Evolutionary conservation across 2,113 vertebrate species (phyloP), one percentile per base, ranked within the genome.

Genomic region (Lophochroa leadbeateri): DNA sequence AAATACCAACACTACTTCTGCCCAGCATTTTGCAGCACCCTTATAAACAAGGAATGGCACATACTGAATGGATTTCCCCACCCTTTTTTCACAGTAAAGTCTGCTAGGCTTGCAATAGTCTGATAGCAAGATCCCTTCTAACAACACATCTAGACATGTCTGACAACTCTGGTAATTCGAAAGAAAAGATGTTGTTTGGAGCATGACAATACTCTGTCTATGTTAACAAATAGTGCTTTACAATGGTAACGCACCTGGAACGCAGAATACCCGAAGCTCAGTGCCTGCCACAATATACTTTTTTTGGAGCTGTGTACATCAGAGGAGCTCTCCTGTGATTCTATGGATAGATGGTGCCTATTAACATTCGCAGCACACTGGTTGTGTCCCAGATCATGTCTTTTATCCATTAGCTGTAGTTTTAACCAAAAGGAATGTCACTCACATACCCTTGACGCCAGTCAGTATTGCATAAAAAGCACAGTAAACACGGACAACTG

Each of bases 301-400:
- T 24, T 14, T 24, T 18, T 49, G 37, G 33, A 71, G 69, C 25
- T 11, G 44, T 0, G 0, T 28, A 7, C 52, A 46, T 82, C 27
- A 57, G 17, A 28, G 27, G 12, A 50, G 17, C 82, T 69, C 18
- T 41, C 60, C 35, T 14, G 21, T 35, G 64, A 53, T 35, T 55
- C 19, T 25, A 29, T 17, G 65, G 55, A 21, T 2, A 58, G 25
- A 11, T 0, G 20, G 13, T 3, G 2, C 15, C 63, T 14, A 1
- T 10, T 47, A 75, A 39, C 9, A 1, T 46, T 33, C 0, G 3
- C 37, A 76, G 53, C 31, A 49, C 19, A 1, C 10, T 23, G 27
- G 3, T 4, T 50, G n/a, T 70, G 33, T 10, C 20, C 15, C 0
- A 0, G 11, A 28, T 21, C 24, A 3, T 0, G 1, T 46, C 17